Conservation (phyloP, 2,888 invertebrate genomes). For the Abrostola tripartita region DNA sequence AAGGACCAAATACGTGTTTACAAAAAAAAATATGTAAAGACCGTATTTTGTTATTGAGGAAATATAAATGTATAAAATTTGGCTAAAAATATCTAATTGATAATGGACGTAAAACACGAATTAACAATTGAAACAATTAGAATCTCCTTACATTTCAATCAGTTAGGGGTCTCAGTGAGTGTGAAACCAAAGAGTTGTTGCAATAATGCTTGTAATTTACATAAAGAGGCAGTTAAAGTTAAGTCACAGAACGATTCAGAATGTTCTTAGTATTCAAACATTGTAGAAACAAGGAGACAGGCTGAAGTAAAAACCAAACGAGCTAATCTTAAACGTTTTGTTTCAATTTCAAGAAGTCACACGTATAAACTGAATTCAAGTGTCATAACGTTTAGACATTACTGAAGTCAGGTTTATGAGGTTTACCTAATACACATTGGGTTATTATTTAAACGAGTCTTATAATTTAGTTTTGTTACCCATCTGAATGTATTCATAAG, state of each 20-base stretch:
- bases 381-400: conserved; percentile 38
- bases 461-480: neutral
- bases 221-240: conserved; percentile 52
- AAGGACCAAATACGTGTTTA: neutral
- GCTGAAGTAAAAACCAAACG: conserved; percentile 5
- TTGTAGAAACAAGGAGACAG: conserved; percentile 3
- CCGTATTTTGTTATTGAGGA: neutral
- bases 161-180: conserved; percentile 58
- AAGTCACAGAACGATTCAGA: conserved; percentile 39
- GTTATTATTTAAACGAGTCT: neutral
- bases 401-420: conserved; percentile 1
- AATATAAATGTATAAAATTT: too few species aligned
- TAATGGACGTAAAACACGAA: neutral
- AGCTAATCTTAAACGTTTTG: conserved; percentile 8
- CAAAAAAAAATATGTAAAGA: conserved; percentile 1
- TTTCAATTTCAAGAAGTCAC: conserved; percentile 29
- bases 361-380: conserved; percentile 33
- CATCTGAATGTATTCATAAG: neutral
- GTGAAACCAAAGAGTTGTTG: conserved; percentile 83
- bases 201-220: conserved; percentile 63
- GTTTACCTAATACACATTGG: conserved; percentile 1
- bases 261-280: conserved; percentile 11
- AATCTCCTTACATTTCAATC: conserved; percentile 22
- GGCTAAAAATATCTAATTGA: too few species aligned
- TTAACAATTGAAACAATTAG: conserved; percentile 3